A percentile compares a stretch with the other conserved stretches of the same genome.
These are phyloP conservation scores for Mesocentrotus franciscanus DNA, from an alignment of 53 echinoderm and acorn worm genomes.

Conservation along the genomic window DNA sequence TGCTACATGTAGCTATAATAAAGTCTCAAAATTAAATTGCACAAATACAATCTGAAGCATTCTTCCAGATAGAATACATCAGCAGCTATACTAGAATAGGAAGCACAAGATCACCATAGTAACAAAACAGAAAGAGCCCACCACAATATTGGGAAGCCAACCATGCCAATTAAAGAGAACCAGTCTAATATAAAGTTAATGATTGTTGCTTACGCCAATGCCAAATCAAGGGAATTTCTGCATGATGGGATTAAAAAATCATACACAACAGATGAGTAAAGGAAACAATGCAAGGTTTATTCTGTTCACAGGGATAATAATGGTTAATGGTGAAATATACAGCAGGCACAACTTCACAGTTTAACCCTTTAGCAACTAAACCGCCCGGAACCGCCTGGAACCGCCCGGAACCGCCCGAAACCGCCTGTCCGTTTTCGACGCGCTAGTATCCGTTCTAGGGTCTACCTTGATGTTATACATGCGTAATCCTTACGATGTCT, in stretches of 20 bases:
- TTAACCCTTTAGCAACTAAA: no score
- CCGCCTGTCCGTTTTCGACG: no score
- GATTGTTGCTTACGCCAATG: conserved; percentile 50
- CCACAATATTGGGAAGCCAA: conserved; percentile 5
- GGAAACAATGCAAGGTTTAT: not conserved
- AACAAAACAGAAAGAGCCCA: not conserved
- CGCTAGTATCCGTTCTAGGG: no score
- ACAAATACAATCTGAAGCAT: not conserved
- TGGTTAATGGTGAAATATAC: not conserved
- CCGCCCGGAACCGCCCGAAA: no score
- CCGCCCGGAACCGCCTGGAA: no score
- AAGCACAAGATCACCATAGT: not conserved
- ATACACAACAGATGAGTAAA: not conserved
- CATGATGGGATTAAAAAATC: conserved; percentile 14
- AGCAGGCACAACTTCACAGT: not conserved
- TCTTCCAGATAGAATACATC: not conserved
- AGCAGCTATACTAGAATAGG: not conserved
- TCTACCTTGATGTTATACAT: no score
- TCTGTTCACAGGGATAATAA: not conserved
- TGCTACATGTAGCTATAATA: not conserved
- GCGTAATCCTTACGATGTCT: no score
- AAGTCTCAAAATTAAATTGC: not conserved
- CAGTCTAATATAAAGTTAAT: not conserved
- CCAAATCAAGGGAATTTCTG: conserved; percentile 62
- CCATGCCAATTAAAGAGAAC: not conserved